Evolutionary conservation across 2,888 invertebrate genomes (phyloP), one percentile per base, ranked within the genome.

Genomic region (Leucoma salicis): DNA sequence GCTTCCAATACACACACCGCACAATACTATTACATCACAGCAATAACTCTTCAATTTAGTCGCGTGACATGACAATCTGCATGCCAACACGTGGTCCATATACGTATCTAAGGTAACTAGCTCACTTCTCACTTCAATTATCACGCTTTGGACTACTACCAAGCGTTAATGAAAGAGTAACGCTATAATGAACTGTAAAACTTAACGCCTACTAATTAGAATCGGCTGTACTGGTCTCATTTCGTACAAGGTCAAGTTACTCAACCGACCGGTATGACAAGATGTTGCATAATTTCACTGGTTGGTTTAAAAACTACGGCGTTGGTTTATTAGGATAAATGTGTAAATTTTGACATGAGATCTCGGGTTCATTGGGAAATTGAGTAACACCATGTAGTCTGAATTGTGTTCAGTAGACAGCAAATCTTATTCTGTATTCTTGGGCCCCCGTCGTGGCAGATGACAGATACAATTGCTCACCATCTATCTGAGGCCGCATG

Each of bases 81-180:
- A 28, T 53, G 59, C 66, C 62, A 66, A 64, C 55, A 50, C 68
- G 66, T 58, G 59, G 57, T 55, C 62, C 48, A 55, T 55, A 62
- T 50, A 57, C 66, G 65, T 66, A 64, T 63, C 57, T 61, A n/a
- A 68, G 64, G 69, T 71, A n/a, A 66, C 79, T 87, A 84, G 85
- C 84, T 85, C 77, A 83, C 74, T 84, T 78, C 65, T 74, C 83
- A 67, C 74, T 75, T 82, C 11, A 11, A 29, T 85, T 79, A 73
- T 74, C 55, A 54, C 70, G 73, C 78, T 81, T 88, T 88, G 88
- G 88, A 82, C 83, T 74, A 64, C 72, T 73, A 87, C 81, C 87
- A 86, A 80, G 36, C 44, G 44, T 35, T 41, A 24, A 35, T 31
- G 25, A 33, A n/a, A 11, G 16, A 16, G 11, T 14, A 8, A 12